Evolutionary conservation across 2,888 invertebrate genomes (phyloP).

Genomic region (Cantharis nigra): DNA sequence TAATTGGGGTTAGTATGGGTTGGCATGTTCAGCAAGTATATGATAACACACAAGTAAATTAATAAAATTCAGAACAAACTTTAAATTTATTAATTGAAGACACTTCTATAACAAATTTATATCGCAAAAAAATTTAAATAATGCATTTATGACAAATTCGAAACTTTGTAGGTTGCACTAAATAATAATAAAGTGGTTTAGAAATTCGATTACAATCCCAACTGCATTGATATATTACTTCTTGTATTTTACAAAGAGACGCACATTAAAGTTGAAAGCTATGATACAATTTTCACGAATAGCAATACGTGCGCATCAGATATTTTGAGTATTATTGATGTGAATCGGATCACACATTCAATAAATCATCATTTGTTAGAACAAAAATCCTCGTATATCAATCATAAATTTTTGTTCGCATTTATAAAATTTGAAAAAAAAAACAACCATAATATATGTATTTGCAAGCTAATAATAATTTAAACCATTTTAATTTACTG

Average conservation of each 20-base stretch:
- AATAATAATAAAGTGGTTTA: neutral
- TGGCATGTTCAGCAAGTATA: neutral
- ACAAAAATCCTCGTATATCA: slow-evolving; percentile 37
- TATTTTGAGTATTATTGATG: slow-evolving; percentile 40
- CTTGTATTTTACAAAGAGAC: slow-evolving; percentile 9
- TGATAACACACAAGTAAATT: neutral
- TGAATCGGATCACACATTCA: slow-evolving; percentile 34
- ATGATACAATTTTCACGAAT: slow-evolving; percentile 7
- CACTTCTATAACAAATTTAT: neutral
- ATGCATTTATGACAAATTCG: neutral
- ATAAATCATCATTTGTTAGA: slow-evolving; percentile 38
- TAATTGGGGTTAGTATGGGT: neutral
- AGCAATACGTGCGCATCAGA: slow-evolving; percentile 32
- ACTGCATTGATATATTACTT: slow-evolving; percentile 11
- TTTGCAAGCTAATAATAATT: slow-evolving; percentile 10
- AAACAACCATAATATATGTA: slow-evolving; percentile 33
- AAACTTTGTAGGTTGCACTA: neutral
- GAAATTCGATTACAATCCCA: slow-evolving; percentile 9
- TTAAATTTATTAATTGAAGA: neutral
- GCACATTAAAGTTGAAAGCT: slow-evolving; percentile 13
- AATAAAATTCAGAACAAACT: neutral
- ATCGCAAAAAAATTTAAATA: neutral
- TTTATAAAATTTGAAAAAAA: slow-evolving; percentile 28
- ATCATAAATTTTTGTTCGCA: slow-evolving; percentile 37
- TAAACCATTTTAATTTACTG: neutral